These are phyloP conservation scores for Oxytorus armatus DNA, from an alignment of 2,888 invertebrate genomes.

Conservation along the genomic window DNA sequence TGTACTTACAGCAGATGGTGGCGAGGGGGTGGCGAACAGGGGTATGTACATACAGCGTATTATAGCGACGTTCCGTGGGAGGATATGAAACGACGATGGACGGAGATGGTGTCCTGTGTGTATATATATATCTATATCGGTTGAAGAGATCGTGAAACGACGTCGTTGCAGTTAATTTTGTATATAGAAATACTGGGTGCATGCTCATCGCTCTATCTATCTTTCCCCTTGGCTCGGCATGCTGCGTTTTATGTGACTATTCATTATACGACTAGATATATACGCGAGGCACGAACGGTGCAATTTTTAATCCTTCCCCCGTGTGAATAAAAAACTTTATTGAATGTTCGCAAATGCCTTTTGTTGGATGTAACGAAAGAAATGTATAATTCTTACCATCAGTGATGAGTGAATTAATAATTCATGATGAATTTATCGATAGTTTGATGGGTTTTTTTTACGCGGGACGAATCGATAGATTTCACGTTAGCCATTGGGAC, in stretches of 20 bases:
- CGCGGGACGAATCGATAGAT: too few species aligned
- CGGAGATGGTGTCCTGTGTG: not conserved
- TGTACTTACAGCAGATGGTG: slow-evolving; percentile 26
- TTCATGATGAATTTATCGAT: too few species aligned
- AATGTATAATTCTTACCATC: too few species aligned
- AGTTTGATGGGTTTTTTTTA: too few species aligned
- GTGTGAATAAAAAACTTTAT: not conserved
- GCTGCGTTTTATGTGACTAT: slow-evolving; percentile 2
- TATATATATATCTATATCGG: not conserved
- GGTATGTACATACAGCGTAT: not conserved
- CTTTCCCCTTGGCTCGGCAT: slow-evolving; percentile 33
- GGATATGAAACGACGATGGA: slow-evolving; percentile 49
- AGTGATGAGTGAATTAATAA: too few species aligned
- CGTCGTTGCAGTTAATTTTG: slow-evolving; percentile 53
- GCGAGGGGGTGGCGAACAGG: not conserved
- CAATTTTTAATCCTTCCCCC: not conserved
- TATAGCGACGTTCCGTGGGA: slow-evolving; percentile 30
- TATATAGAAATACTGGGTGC: slow-evolving; percentile 33
- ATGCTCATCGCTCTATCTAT: slow-evolving; percentile 53
- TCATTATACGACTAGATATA: not conserved
- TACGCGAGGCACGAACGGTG: not conserved
- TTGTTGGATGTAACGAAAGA: too few species aligned
- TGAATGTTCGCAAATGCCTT: not conserved
- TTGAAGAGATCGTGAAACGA: slow-evolving; percentile 26
- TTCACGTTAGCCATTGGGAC: too few species aligned